These are phyloP conservation scores for Palythoa heliodiscus DNA, from an alignment of 92 coral and sea anemone genomes.

Conservation along the genomic window DNA sequence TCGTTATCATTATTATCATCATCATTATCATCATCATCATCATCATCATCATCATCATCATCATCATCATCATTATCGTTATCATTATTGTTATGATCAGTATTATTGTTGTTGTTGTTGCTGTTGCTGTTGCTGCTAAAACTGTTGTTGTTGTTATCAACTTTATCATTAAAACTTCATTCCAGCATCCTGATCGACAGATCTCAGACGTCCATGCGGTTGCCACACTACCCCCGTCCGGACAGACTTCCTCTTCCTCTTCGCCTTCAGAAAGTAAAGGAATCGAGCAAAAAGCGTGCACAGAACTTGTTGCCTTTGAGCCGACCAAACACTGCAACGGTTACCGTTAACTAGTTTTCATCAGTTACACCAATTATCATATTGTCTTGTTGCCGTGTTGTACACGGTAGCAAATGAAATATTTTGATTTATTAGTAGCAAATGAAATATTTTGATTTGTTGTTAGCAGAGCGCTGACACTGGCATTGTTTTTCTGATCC, in stretches of 20 bases:
- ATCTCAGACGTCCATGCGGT: constrained; percentile 84
- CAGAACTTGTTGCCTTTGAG: constrained; percentile 55
- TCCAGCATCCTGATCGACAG: constrained; percentile 88
- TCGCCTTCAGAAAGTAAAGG: constrained; percentile 72
- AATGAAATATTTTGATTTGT: not conserved
- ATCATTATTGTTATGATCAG: too few relatives aligned
- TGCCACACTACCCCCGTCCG: constrained; percentile 89
- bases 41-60: too few relatives aligned
- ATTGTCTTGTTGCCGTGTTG: not conserved
- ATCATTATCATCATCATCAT: too few relatives aligned
- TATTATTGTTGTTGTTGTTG: not conserved
- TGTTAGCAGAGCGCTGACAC: not conserved
- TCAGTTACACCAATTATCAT: not conserved
- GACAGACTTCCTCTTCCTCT: constrained; percentile 86
- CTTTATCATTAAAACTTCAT: not conserved
- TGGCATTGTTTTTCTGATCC: not conserved
- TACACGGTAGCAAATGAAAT: not conserved
- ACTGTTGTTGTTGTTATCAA: not conserved
- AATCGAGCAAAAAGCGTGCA: constrained; percentile 60
- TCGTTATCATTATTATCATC: too few relatives aligned
- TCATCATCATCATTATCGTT: too few relatives aligned
- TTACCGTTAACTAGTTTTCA: constrained; percentile 60
- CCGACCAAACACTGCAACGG: constrained; percentile 62
- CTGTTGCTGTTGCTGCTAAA: not conserved
- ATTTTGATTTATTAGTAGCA: not conserved